Percentiles rank a stretch among this genome's conserved stretches.
Conservation (phyloP, 2,888 invertebrate species). For the Mesochorus sp. region DNA sequence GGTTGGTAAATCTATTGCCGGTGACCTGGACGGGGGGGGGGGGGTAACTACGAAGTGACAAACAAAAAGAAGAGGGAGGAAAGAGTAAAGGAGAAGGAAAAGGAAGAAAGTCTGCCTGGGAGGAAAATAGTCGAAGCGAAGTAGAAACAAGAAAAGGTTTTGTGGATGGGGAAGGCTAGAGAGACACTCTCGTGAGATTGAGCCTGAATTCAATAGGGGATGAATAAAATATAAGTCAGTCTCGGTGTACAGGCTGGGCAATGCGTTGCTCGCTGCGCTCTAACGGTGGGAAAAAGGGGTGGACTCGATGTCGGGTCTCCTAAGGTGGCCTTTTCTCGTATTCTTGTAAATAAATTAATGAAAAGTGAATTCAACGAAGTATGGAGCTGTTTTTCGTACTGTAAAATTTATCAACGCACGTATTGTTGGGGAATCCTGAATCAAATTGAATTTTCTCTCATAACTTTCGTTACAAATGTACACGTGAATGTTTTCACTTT, state of each 20-base stretch:
- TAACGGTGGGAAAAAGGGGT: slow-evolving; percentile 52
- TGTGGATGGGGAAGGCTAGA: slow-evolving; percentile 41
- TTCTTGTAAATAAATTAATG: slow-evolving; percentile 77
- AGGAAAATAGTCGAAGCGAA: slow-evolving; percentile 41
- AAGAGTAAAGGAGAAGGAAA: slow-evolving; percentile 36
- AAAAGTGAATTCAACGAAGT: slow-evolving; percentile 54
- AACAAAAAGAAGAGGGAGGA: slow-evolving; percentile 10
- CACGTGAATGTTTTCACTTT: too few species aligned
- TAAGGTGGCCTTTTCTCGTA: slow-evolving; percentile 66
- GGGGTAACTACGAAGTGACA: not conserved
- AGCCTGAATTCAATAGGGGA: slow-evolving; percentile 81
- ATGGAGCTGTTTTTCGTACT: too few species aligned
- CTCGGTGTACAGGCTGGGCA: slow-evolving; percentile 46
- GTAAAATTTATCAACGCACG: too few species aligned
- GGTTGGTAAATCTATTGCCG: slow-evolving; percentile 27
- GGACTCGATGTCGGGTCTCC: slow-evolving; percentile 47
- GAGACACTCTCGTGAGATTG: slow-evolving; percentile 81
- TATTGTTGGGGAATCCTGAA: too few species aligned
- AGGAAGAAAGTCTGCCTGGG: slow-evolving; percentile 46
- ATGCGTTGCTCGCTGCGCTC: slow-evolving; percentile 66
- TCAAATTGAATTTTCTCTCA: too few species aligned
- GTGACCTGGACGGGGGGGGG: slow-evolving; percentile 23
- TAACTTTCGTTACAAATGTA: too few species aligned
- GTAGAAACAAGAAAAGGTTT: slow-evolving; percentile 19
- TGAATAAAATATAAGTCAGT: slow-evolving; percentile 80